Percentiles rank a stretch among this genome's conserved stretches.
Evolutionary conservation across 1,140 invertebrate genomes (phyloP).

Genomic region (Drosophila subpulchrella): DNA sequence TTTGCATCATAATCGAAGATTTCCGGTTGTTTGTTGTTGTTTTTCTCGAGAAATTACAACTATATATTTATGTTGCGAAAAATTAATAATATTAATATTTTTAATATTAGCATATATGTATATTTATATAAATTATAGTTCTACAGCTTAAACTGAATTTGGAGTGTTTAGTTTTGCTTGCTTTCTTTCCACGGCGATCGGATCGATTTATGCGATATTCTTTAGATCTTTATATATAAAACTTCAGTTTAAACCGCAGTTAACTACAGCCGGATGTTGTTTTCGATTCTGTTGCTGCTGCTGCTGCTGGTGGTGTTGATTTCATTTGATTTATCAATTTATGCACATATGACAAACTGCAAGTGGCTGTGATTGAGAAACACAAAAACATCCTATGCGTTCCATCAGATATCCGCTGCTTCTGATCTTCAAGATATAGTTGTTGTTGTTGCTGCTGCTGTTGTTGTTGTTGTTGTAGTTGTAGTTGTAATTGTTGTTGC

Average conservation of each 20-base stretch:
- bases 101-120: slow-evolving; percentile 82
- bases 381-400: slow-evolving; percentile 55
- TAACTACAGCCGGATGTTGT: slow-evolving; percentile 79
- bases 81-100: slow-evolving; percentile 83
- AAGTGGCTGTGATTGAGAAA: slow-evolving; percentile 48
- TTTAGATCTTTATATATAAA: slow-evolving; percentile 70
- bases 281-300: slow-evolving; percentile 52
- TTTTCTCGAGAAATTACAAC: slow-evolving; percentile 67
- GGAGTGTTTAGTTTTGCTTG: slow-evolving; percentile 73
- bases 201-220: slow-evolving; percentile 62
- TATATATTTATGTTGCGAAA: slow-evolving; percentile 79
- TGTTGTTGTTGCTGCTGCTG: slow-evolving; percentile 53
- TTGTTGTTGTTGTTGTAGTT: slow-evolving; percentile 51
- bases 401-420: slow-evolving; percentile 39
- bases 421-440: slow-evolving; percentile 45
- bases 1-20: slow-evolving; percentile 30
- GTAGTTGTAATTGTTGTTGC: slow-evolving; percentile 43
- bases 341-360: slow-evolving; percentile 70
- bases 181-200: slow-evolving; percentile 40
- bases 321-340: slow-evolving; percentile 54
- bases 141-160: slow-evolving; percentile 83
- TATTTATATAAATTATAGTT: slow-evolving; percentile 82
- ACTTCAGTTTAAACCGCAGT: slow-evolving; percentile 82
- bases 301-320: slow-evolving; percentile 33
- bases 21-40: slow-evolving; percentile 32